Base-by-base conservation (phyloP, 2,888 invertebrate species). In the Lepidonotus clava region DNA sequence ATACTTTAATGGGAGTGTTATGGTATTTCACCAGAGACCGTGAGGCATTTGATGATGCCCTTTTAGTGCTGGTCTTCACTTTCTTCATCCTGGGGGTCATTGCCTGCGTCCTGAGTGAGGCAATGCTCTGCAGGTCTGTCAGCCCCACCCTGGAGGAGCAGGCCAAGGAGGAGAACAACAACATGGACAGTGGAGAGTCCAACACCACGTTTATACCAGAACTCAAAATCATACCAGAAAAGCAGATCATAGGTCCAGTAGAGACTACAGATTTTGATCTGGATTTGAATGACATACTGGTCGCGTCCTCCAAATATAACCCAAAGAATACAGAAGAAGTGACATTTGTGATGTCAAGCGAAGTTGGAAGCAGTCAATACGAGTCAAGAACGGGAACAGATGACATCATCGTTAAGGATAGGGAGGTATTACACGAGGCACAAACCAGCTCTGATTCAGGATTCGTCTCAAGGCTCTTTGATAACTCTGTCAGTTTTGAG, bases 1-100 rank as follows among this genome's bases (percentile, higher is more conserved):
- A 92, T 87, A 88, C 92, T 14, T 86, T 90, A 24, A 90, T 92
- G 90, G 89, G 90, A 36, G 90, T 91, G n/a, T 87, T 90, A 5
- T 92, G 92, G 92, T 88, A 92, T 88, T 84, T 92, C 28, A 88
- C 87, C 6, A 89, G 91, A 0, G 8, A 32, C 5, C 76, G 89
- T 11, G 61, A 83, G 67, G 88, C 88, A 36, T 91, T 91, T 53
- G 84, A 89, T 28, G 87, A 89, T 77, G 90, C 91, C 67, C 86
- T 92, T n/a, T 77, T 89, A n/a, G 88, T 91, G 18, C 80, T 89
- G 6, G 85, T 92, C 14, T 85, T 92, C 6, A 86, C 89, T 18
- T 87, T 88, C 18, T 92, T 91, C 86, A 89, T 91, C 8, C 87
- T 90, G 34, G 91, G 91, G 32, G 87, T 91, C 51, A 89, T 91